phyloP scores from a whole-genome alignment of 2,888 invertebrate species.

The Lutraria lutraria region DNA sequence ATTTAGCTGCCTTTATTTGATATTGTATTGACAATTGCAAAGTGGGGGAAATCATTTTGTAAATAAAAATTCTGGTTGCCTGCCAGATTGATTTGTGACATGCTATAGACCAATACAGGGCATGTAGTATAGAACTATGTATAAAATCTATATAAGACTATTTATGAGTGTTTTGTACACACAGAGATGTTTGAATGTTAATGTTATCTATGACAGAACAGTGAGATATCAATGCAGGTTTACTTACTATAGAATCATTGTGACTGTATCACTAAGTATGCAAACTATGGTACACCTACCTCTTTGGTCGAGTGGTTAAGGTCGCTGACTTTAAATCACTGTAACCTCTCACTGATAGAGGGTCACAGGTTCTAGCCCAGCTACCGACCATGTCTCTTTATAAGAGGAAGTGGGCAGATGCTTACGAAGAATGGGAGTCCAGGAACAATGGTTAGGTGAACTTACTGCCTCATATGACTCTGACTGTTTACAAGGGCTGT shows the following conservation, averaged over 20 bases:
- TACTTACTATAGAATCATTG: neutral
- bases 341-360: too few species aligned
- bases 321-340: too few species aligned
- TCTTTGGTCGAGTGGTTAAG: too few species aligned
- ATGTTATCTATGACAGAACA: neutral
- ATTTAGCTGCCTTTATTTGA: neutral
- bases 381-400: too few species aligned
- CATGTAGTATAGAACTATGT: neutral
- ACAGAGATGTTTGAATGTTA: neutral
- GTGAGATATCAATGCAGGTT: neutral
- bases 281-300: too few species aligned
- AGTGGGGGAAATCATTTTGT: conserved; percentile 2
- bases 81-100: neutral
- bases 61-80: neutral
- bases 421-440: too few species aligned
- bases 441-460: too few species aligned
- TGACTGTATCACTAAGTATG: too few species aligned
- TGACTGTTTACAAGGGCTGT: too few species aligned
- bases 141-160: neutral
- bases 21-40: neutral
- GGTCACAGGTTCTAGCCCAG: too few species aligned
- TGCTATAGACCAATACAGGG: neutral
- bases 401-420: too few species aligned
- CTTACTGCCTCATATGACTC: too few species aligned
- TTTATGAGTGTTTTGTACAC: neutral